These are phyloP conservation scores for Atrichornis clamosus DNA, from an alignment of 2,113 vertebrate species.

Conservation along the genomic window DNA sequence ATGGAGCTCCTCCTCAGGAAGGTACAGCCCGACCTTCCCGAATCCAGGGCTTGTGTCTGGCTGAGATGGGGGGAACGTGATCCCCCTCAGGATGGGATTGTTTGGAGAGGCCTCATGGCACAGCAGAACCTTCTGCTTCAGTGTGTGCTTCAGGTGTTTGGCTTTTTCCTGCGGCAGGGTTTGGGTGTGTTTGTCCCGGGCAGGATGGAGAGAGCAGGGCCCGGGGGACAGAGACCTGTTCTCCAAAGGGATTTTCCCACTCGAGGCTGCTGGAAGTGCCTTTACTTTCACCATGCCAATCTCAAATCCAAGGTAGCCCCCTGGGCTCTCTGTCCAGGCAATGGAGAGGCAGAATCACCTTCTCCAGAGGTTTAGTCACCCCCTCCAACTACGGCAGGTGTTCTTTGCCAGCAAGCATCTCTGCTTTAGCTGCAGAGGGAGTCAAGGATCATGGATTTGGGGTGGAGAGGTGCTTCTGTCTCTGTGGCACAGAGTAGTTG, in stretches of 20 bases:
- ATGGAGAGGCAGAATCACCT: neutral
- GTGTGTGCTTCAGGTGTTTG: fast-evolving
- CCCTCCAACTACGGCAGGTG: neutral
- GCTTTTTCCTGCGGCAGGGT: neutral
- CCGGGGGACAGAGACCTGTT: neutral
- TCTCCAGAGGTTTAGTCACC: neutral
- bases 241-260: neutral
- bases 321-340: neutral
- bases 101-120: neutral
- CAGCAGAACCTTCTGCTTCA: neutral
- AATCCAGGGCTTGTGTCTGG: neutral
- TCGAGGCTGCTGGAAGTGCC: neutral
- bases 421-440: neutral
- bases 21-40: neutral
- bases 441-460: neutral
- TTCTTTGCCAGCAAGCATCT: neutral
- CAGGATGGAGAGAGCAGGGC: neutral
- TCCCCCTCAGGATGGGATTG: neutral
- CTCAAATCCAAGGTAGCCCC: neutral
- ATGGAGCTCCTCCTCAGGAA: neutral
- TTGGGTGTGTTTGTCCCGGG: neutral
- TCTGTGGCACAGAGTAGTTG: neutral
- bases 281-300: neutral
- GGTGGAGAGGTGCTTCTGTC: neutral
- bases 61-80: neutral